These are phyloP conservation scores for Lepus townsendii DNA, from an alignment of 2,797 vertebrate genomes.

Conservation along the genomic window DNA sequence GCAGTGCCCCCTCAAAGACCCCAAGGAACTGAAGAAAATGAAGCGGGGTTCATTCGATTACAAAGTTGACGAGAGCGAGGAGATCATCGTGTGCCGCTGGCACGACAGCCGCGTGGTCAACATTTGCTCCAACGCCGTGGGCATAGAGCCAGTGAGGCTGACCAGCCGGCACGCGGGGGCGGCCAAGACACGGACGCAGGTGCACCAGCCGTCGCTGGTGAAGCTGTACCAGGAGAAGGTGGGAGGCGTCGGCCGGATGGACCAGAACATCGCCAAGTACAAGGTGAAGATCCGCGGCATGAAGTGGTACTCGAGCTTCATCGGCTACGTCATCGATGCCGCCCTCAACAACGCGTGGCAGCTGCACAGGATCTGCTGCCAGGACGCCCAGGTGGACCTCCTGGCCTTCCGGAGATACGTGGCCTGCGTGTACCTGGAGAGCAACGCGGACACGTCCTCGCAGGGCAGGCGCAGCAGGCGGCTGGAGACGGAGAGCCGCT, in stretches of 20 bases:
- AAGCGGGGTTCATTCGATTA: constrained; percentile 62
- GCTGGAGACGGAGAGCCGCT: constrained; percentile 67
- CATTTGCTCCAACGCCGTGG: constrained; percentile 69
- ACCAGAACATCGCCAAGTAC: constrained; percentile 77
- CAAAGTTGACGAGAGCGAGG: constrained; percentile 66
- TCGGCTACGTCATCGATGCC: constrained; percentile 47
- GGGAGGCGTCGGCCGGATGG: constrained; percentile 59
- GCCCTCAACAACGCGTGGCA: constrained; percentile 77
- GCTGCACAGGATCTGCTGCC: constrained; percentile 67
- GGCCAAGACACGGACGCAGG: not conserved
- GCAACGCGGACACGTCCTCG: not conserved
- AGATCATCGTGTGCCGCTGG: constrained; percentile 74
- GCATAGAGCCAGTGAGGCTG: constrained; percentile 25
- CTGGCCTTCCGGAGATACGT: constrained; percentile 71
- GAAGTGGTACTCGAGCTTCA: constrained; percentile 73
- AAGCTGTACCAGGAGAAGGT: constrained; percentile 72
- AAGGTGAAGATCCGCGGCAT: constrained; percentile 72
- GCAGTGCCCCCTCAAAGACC: constrained; percentile 58
- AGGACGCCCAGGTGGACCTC: constrained; percentile 57
- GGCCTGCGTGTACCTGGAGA: constrained; percentile 72
- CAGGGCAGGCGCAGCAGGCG: constrained; percentile 22
- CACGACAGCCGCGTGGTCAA: not conserved
- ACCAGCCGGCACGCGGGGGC: not conserved
- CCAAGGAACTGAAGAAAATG: constrained; percentile 72
- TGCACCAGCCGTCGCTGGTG: constrained; percentile 57